Evolutionary conservation across 2,888 invertebrate species (phyloP).

Genomic region (Invenusta paracnida): DNA sequence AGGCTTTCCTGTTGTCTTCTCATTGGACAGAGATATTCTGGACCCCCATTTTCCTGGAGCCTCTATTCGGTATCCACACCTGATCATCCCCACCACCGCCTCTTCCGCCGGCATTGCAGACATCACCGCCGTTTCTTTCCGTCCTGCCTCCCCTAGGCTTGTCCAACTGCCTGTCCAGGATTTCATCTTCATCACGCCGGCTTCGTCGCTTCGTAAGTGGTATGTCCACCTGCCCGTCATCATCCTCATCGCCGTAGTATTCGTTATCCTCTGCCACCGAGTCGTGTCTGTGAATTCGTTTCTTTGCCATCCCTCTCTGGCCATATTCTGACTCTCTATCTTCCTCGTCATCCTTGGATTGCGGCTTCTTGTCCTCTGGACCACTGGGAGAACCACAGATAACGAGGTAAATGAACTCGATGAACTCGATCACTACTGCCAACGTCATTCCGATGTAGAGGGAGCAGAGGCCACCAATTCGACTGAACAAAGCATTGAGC

Average conservation of each 20-base stretch:
- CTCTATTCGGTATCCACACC: neutral
- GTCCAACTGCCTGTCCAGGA: neutral
- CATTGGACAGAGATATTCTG: too few species aligned
- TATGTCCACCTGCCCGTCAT: too few species aligned
- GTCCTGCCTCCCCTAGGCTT: neutral
- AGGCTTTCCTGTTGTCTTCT: too few species aligned
- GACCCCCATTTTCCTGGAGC: neutral
- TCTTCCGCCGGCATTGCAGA: too few species aligned
- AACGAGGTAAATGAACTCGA: conserved; percentile 38
- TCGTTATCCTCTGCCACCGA: too few species aligned
- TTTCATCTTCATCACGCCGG: too few species aligned
- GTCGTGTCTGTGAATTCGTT: too few species aligned
- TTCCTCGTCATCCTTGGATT: neutral
- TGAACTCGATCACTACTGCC: conserved; percentile 42
- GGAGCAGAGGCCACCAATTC: conserved; percentile 44
- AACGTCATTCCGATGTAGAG: conserved; percentile 44
- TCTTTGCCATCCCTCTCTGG: too few species aligned
- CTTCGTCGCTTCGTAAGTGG: too few species aligned
- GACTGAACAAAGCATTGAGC: conserved; percentile 43
- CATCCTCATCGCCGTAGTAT: too few species aligned
- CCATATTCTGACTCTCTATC: neutral
- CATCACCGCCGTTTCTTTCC: neutral
- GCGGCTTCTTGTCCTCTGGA: too few species aligned
- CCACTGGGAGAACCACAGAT: too few species aligned
- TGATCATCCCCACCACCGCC: neutral